Conservation (phyloP, 2,797 vertebrate species). For the Falco biarmicus region DNA sequence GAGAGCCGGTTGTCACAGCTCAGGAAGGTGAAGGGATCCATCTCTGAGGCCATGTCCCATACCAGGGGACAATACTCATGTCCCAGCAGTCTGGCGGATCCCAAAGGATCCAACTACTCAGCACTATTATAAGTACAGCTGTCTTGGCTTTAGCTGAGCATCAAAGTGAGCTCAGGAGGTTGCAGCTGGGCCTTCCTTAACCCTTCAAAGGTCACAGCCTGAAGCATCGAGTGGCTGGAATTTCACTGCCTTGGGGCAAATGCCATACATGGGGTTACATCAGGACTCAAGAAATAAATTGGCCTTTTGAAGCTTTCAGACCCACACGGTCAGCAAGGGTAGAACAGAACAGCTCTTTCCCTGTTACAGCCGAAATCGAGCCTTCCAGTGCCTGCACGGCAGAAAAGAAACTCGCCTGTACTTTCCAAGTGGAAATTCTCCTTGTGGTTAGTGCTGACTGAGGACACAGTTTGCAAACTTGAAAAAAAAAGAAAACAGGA, state of each 20-base stretch:
- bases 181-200: not conserved
- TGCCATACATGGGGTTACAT: constrained; percentile 24
- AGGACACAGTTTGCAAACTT: constrained; percentile 19
- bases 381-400: not conserved
- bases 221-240: constrained; percentile 13
- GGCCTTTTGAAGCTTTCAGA: constrained; percentile 25
- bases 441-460: constrained; percentile 48
- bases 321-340: not conserved
- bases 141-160: not conserved
- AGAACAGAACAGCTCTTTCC: constrained; percentile 53
- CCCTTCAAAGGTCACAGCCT: constrained; percentile 5
- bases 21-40: not conserved
- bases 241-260: constrained; percentile 47
- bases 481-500: not conserved
- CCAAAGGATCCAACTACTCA: not conserved
- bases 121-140: not conserved
- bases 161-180: not conserved
- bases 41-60: not conserved
- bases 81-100: not conserved
- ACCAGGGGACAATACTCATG: fast-evolving
- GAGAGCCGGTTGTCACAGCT: fast-evolving
- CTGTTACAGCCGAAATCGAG: constrained; percentile 13
- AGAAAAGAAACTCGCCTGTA: constrained; percentile 6
- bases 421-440: constrained; percentile 57
- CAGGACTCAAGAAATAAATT: constrained; percentile 51